Evolutionary conservation across 2,113 vertebrate species (phyloP), one percentile per base, ranked within the genome.

Genomic region (Ceuthmochares aereus): DNA sequence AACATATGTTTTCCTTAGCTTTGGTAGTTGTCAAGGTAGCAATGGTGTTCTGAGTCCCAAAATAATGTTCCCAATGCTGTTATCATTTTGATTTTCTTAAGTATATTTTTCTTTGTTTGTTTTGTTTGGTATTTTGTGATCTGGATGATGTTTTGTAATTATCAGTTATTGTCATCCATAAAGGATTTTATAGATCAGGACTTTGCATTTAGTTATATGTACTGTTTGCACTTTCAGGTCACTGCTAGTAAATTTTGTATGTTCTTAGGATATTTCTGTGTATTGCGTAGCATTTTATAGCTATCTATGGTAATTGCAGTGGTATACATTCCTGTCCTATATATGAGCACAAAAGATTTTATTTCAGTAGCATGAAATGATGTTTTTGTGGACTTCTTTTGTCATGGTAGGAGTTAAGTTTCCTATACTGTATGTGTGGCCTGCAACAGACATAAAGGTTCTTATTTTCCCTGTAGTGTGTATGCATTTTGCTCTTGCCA

Each of bases 181-280:
- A 95, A 93, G 59, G 62, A 83, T 96, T 94, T 97, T 95, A 49
- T 91, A 93, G 96, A 79, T 84, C 88, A 94, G 90, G 79, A 94
- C 69, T 93, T 79, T 67, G 55, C 93, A 94, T 94, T 96, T 92
- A 95, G 88, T 96, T 95, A 63, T 14, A 52, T 89, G 70, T 96
- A 87, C 56, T 95, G 79, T 90, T 96, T 95, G 94, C 97, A 96
- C 92, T 97, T 97, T 82, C 87, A 83, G 79, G 79, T 96, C 95
- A 87, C 90, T 92, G 29, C 69, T 97, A 76, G 80, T 94, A 93
- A 95, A 89, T 96, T 96, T 97, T 94, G 15, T 95, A 90, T 92
- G 79, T 90, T 96, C 76, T 93, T 96, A 68, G 54, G 21, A 16
- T 79, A 76, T 95, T 92, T 93, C 80, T 94, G 63, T 73, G 55